Conservation (phyloP, 2,888 invertebrate species). For the Diarsia brunnea region DNA sequence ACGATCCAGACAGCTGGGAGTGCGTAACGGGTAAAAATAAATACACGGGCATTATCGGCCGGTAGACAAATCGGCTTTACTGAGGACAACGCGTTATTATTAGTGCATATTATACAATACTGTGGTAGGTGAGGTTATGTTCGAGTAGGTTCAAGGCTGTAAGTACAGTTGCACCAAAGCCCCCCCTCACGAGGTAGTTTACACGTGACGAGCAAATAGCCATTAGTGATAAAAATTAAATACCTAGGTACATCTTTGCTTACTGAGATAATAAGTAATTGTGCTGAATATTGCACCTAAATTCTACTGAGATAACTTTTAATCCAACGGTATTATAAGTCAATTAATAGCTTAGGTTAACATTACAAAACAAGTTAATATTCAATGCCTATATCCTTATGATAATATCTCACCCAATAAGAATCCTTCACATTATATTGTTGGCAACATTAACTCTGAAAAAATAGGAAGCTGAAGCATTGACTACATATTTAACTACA, state of each 20-base stretch:
- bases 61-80: constrained; percentile 88
- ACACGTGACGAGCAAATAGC: constrained; percentile 53
- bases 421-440: constrained; percentile 25
- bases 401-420: constrained; percentile 14
- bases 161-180: constrained; percentile 35
- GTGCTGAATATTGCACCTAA: neutral
- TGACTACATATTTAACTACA: neutral
- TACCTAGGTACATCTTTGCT: constrained; percentile 44
- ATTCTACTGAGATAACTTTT: constrained; percentile 15
- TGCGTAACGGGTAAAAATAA: constrained; percentile 90
- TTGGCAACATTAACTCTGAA: constrained; percentile 6
- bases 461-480: neutral
- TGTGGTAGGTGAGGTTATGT: constrained; percentile 70
- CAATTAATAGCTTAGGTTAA: neutral
- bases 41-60: constrained; percentile 88
- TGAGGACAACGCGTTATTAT: constrained; percentile 87
- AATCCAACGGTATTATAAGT: constrained; percentile 3
- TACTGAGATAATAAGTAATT: constrained; percentile 37
- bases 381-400: neutral
- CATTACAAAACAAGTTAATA: neutral
- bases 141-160: constrained; percentile 66
- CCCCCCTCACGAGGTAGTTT: constrained; percentile 24
- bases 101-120: constrained; percentile 82
- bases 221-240: constrained; percentile 52
- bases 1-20: constrained; percentile 87